A percentile compares a stretch with the other conserved stretches of the same genome.
Evolutionary conservation across 2,888 invertebrate genomes (phyloP).

Genomic region (Polymixis lichenea): DNA sequence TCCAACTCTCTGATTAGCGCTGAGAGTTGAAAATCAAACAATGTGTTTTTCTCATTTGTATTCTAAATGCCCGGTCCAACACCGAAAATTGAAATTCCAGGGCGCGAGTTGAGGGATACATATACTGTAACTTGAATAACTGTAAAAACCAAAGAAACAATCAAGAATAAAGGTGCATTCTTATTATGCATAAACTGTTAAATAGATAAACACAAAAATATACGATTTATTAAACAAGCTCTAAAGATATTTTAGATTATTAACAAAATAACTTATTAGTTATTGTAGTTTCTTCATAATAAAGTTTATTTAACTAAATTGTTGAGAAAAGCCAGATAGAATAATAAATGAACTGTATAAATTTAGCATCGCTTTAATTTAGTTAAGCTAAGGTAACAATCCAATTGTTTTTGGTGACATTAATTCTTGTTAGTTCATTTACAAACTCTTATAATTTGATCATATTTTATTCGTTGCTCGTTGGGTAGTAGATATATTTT

Average conservation of each 20-base stretch:
- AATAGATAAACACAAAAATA: neutral
- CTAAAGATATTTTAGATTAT: neutral
- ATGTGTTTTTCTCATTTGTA: too few relatives aligned
- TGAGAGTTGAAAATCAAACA: too few relatives aligned
- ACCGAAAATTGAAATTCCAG: too few relatives aligned
- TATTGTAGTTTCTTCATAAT: neutral
- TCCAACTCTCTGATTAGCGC: too few relatives aligned
- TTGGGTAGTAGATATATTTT: neutral
- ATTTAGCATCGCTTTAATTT: conserved; percentile 13
- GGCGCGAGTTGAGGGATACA: too few relatives aligned
- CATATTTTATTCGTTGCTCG: neutral
- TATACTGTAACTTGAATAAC: too few relatives aligned
- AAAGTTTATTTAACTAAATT: conserved; percentile 1
- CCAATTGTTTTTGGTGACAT: conserved; percentile 17
- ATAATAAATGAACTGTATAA: conserved; percentile 20
- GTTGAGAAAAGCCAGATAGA: conserved; percentile 16
- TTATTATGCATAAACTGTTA: neutral
- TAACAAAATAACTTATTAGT: neutral
- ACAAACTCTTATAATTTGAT: neutral
- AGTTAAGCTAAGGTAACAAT: neutral
- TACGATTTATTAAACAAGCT: neutral
- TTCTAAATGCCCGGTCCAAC: too few relatives aligned
- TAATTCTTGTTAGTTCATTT: conserved; percentile 7
- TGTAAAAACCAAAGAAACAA: too few relatives aligned
- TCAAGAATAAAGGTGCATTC: too few relatives aligned